Percentiles rank a stretch among this genome's conserved stretches.
Conservation (phyloP, 2,888 invertebrate species). For the Coelogynopora nodosa region DNA sequence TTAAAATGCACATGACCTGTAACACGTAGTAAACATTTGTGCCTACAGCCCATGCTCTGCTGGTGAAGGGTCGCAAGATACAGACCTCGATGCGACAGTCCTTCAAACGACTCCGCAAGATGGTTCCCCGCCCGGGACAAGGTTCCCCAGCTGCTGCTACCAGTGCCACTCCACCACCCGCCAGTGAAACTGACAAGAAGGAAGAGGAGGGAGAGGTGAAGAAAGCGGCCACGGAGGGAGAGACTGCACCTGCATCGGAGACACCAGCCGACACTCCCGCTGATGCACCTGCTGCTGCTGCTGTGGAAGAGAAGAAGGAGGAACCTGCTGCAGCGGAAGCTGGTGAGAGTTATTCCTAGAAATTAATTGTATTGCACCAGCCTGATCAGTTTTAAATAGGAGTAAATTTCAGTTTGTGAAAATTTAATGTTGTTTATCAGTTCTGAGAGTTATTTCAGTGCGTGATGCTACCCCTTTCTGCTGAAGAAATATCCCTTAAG, state of each 20-base stretch:
- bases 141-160: neutral
- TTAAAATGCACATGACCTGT: too few species aligned
- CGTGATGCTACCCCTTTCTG: too few species aligned
- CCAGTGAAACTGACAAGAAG: neutral
- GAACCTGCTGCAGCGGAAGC: neutral
- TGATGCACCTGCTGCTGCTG: neutral
- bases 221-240: neutral
- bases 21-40: too few species aligned
- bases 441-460: too few species aligned
- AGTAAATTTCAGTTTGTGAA: too few species aligned
- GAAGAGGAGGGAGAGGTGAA: neutral
- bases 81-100: slow-evolving; percentile 19
- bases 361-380: too few species aligned
- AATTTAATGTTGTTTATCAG: too few species aligned
- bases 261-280: neutral
- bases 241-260: neutral
- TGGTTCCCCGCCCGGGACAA: neutral
- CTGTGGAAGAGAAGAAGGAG: neutral
- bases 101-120: slow-evolving; percentile 11
- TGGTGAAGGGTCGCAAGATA: slow-evolving; percentile 6
- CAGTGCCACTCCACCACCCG: neutral
- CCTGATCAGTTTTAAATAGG: too few species aligned
- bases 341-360: neutral
- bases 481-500: too few species aligned
- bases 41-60: neutral